These are phyloP conservation scores for Nasonia longicornis DNA, from an alignment of 1,140 invertebrate species.

Conservation along the genomic window DNA sequence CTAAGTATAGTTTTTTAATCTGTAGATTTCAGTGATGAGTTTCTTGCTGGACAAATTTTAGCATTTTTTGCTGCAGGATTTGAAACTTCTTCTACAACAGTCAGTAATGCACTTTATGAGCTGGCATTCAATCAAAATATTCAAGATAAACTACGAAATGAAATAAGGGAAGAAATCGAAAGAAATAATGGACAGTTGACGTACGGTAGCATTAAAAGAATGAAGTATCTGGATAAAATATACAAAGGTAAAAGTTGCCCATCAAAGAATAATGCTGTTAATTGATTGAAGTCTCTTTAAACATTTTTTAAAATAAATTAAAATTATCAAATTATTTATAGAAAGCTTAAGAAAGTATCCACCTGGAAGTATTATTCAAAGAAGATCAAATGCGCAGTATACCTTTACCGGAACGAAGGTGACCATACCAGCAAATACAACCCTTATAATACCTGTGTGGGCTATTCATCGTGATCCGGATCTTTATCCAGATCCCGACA, in stretches of 20 bases:
- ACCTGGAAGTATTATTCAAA: conserved; percentile 67
- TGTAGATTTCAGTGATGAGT: conserved; percentile 55
- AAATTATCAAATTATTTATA: conserved; percentile 37
- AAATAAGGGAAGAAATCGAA: conserved; percentile 61
- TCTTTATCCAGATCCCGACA: conserved; percentile 74
- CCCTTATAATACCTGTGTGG: conserved; percentile 70
- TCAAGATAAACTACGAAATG: conserved; percentile 67
- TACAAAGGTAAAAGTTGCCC: conserved; percentile 49
- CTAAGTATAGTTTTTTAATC: not conserved
- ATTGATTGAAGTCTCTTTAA: too few species aligned
- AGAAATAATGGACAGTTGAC: conserved; percentile 51
- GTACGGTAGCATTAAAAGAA: conserved; percentile 54
- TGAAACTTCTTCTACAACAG: conserved; percentile 71
- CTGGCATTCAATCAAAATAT: conserved; percentile 68
- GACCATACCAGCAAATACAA: conserved; percentile 67
- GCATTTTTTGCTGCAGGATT: conserved; percentile 69
- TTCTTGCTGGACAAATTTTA: conserved; percentile 59
- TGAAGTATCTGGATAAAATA: conserved; percentile 58
- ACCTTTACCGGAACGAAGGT: conserved; percentile 67
- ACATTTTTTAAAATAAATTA: too few species aligned
- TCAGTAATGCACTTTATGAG: conserved; percentile 63
- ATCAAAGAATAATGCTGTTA: too few species aligned
- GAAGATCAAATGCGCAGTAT: conserved; percentile 67
- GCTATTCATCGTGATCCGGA: conserved; percentile 75
- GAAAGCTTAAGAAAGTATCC: conserved; percentile 74